Evolutionary conservation across 2,888 invertebrate species (phyloP).

Genomic region (Drosophila histrio): DNA sequence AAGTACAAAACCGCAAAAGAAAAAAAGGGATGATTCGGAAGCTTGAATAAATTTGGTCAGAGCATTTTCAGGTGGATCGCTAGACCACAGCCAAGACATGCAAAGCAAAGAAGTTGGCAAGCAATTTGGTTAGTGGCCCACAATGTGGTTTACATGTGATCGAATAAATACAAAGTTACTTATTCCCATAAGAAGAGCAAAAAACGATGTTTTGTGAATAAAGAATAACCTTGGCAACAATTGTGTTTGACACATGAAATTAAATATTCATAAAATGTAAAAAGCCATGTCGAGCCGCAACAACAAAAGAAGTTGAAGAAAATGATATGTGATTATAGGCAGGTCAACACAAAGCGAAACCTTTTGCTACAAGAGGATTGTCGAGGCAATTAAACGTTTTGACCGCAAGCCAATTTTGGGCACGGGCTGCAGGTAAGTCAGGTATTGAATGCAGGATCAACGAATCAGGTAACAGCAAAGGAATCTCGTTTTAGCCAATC

Average conservation of each 20-base stretch:
- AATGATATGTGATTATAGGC: slow-evolving; percentile 55
- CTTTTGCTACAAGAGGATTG: background rate
- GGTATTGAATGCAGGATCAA: slow-evolving; percentile 37
- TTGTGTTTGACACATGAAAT: slow-evolving; percentile 59
- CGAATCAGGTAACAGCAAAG: slow-evolving; percentile 71
- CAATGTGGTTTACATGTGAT: slow-evolving; percentile 26
- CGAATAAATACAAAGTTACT: background rate
- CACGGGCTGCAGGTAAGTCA: slow-evolving; percentile 47
- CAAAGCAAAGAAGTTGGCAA: slow-evolving; percentile 34
- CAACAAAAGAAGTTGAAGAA: slow-evolving; percentile 38
- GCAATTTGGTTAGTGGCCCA: slow-evolving; percentile 34
- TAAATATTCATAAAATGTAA: slow-evolving; percentile 17
- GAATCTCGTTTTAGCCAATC: slow-evolving; percentile 50
- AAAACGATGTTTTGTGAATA: slow-evolving; percentile 24
- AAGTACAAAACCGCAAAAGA: slow-evolving; percentile 64
- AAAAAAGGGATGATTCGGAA: slow-evolving; percentile 11
- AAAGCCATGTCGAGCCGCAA: slow-evolving; percentile 26
- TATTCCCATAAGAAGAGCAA: slow-evolving; percentile 37
- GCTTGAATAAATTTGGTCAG: slow-evolving; percentile 34
- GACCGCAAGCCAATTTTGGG: slow-evolving; percentile 82
- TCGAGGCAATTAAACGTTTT: slow-evolving; percentile 80
- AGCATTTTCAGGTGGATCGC: slow-evolving; percentile 28
- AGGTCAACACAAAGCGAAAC: slow-evolving; percentile 29
- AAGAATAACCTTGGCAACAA: slow-evolving; percentile 76
- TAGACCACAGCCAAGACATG: slow-evolving; percentile 76